Conservation (phyloP, 2,113 vertebrate species). For the Hypocryptadius cinnamomeus region DNA sequence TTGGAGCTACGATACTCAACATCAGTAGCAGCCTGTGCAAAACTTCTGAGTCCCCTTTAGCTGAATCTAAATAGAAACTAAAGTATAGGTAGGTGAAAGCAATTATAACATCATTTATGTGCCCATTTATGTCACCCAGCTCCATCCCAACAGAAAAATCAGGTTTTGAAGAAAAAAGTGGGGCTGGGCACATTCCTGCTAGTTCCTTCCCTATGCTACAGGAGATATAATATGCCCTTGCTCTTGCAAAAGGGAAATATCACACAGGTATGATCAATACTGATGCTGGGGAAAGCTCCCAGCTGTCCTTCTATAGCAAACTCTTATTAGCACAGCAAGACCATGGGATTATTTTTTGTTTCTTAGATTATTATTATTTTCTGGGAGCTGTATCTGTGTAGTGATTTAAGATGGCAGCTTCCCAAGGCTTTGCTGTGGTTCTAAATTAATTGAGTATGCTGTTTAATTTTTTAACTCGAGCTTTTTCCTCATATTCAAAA, state of each 20-base stretch:
- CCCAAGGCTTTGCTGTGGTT: slow-evolving; percentile 23
- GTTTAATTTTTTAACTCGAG: slow-evolving; percentile 13
- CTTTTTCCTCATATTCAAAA: neutral
- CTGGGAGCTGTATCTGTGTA: neutral
- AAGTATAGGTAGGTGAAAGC: neutral
- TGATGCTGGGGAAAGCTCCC: neutral
- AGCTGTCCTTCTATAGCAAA: neutral
- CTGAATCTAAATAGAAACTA: neutral
- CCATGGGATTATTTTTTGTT: neutral
- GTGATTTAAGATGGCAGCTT: slow-evolving; percentile 6
- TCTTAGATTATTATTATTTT: neutral
- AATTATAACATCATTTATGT: neutral
- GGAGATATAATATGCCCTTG: neutral
- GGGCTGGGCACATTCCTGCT: neutral
- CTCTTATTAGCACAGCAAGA: neutral
- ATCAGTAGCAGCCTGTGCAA: neutral
- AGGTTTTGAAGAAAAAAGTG: neutral
- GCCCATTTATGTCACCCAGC: neutral
- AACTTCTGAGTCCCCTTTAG: neutral
- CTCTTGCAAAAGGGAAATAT: neutral
- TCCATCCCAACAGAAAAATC: neutral
- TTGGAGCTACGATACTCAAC: neutral
- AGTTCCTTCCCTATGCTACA: neutral
- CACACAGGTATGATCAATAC: neutral
- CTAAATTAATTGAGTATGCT: slow-evolving; percentile 22